Conservation (phyloP, 2,888 invertebrate species). For the Drosophila subquinaria region DNA sequence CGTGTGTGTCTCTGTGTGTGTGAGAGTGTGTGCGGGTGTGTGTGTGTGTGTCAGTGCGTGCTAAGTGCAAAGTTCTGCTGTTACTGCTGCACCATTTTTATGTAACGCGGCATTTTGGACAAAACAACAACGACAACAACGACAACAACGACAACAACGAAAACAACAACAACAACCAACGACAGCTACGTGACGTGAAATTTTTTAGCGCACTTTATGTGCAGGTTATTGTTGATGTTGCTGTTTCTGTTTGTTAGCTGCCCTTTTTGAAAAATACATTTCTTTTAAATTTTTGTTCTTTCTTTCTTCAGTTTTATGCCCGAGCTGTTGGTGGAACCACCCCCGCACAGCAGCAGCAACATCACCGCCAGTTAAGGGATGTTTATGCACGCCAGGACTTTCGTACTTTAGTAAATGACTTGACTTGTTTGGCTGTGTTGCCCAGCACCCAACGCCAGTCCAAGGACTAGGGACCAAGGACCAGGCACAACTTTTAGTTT, state of each 20-base stretch:
- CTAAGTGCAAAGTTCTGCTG: constrained; percentile 81
- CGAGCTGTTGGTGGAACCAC: constrained; percentile 61
- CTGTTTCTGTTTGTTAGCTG: constrained; percentile 45
- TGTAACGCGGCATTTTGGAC: constrained; percentile 56
- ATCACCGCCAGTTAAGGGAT: constrained; percentile 57
- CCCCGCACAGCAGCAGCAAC: constrained; percentile 51
- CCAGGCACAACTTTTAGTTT: constrained; percentile 60
- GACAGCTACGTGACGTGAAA: constrained; percentile 75
- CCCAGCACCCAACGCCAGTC: constrained; percentile 49
- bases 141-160: constrained; percentile 22
- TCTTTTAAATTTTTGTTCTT: constrained; percentile 63
- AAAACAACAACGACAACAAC: constrained; percentile 25
- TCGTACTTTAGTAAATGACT: constrained; percentile 78
- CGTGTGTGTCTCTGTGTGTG: constrained; percentile 40
- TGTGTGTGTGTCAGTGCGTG: constrained; percentile 48
- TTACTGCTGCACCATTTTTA: constrained; percentile 50
- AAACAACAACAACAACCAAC: constrained; percentile 31
- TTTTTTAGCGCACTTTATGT: constrained; percentile 78
- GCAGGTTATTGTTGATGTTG: constrained; percentile 57
- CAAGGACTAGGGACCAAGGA: constrained; percentile 35
- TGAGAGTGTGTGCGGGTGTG: constrained; percentile 17
- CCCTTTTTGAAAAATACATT: constrained; percentile 69
- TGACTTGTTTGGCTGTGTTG: constrained; percentile 75
- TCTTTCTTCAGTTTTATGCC: constrained; percentile 45
- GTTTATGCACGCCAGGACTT: constrained; percentile 73